These are phyloP conservation scores for Cyprinodon tularosa DNA, from an alignment of 2,113 vertebrate genomes.

Conservation along the genomic window DNA sequence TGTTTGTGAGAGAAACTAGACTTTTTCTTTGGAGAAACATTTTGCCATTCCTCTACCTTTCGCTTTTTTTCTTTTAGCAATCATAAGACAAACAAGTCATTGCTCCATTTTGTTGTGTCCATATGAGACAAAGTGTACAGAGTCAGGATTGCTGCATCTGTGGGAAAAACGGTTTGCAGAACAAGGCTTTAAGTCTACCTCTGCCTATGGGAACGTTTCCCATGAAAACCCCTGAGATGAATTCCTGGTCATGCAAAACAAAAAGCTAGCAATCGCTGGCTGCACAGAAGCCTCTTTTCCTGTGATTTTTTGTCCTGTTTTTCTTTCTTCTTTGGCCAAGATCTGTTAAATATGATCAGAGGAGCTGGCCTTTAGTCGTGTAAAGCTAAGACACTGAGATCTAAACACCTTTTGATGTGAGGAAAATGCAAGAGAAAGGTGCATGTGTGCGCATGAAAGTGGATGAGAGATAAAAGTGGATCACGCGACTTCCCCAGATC, in stretches of 20 bases:
- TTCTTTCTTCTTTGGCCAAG: constrained; percentile 35
- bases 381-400: background rate
- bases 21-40: background rate
- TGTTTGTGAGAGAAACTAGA: background rate
- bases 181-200: constrained; percentile 60
- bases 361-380: constrained; percentile 32
- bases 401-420: constrained; percentile 49
- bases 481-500: constrained; percentile 44
- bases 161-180: constrained; percentile 39
- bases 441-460: constrained; percentile 25
- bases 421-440: constrained; percentile 32
- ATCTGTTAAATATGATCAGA: constrained; percentile 30
- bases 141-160: constrained; percentile 10
- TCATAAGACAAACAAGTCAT: constrained; percentile 46
- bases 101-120: constrained; percentile 42
- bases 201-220: constrained; percentile 43
- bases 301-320: background rate
- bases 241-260: constrained; percentile 18
- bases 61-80: constrained; percentile 60
- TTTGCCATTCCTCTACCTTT: background rate
- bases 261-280: constrained; percentile 27
- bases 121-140: constrained; percentile 46
- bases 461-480: background rate
- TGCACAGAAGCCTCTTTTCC: constrained; percentile 4
- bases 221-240: constrained; percentile 31